Percentiles rank a stretch among this genome's conserved stretches.
Evolutionary conservation across 2,888 invertebrate species (phyloP).

Genomic region (Subacronicta megacephala): DNA sequence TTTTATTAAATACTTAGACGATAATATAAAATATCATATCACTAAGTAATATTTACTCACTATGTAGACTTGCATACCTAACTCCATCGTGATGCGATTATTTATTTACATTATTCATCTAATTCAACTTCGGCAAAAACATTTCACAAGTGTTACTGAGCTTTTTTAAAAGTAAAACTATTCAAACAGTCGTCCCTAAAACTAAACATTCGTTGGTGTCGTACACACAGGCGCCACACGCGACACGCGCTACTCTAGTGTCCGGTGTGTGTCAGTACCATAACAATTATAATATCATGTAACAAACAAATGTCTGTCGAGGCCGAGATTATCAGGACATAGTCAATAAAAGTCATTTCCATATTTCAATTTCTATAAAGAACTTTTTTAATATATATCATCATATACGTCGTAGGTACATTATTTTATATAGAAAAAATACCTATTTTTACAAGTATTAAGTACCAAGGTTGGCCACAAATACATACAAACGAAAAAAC

Average conservation of each 20-base stretch:
- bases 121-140: slow-evolving; percentile 54
- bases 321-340: slow-evolving; percentile 64
- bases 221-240: slow-evolving; percentile 23
- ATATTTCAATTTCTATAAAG: slow-evolving; percentile 87
- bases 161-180: slow-evolving; percentile 42
- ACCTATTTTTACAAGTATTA: slow-evolving; percentile 88
- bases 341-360: slow-evolving; percentile 83
- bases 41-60: slow-evolving; percentile 80
- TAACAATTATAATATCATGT: slow-evolving; percentile 25
- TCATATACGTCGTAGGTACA: slow-evolving; percentile 87
- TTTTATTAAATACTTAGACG: slow-evolving; percentile 85
- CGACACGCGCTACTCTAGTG: slow-evolving; percentile 40
- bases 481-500: slow-evolving; percentile 88
- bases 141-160: slow-evolving; percentile 54
- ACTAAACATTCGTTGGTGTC: slow-evolving; percentile 47
- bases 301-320: slow-evolving; percentile 42
- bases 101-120: slow-evolving; percentile 59
- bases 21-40: slow-evolving; percentile 85
- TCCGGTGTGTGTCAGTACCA: slow-evolving; percentile 21
- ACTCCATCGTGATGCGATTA: slow-evolving; percentile 48
- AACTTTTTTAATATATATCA: slow-evolving; percentile 87
- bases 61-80: slow-evolving; percentile 67
- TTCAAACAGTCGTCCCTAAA: slow-evolving; percentile 42
- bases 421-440: slow-evolving; percentile 89
- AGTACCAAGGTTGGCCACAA: slow-evolving; percentile 89